phyloP scores from a whole-genome alignment of 2,113 vertebrate species.

The Tragelaphus buxtoni region DNA sequence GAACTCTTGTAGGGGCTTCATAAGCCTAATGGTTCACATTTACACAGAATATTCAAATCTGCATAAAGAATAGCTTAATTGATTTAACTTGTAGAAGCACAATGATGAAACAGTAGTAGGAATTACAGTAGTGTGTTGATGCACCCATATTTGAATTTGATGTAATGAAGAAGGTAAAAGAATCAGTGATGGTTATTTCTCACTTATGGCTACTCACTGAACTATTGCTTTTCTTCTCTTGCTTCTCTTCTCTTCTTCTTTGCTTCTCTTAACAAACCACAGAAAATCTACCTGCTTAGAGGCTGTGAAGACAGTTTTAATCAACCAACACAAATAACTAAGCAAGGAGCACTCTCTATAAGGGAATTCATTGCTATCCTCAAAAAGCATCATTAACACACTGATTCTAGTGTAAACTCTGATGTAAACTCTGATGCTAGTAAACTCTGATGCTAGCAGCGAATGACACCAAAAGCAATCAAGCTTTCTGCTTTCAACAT shows the following conservation, averaged over 20 bases:
- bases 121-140: not conserved
- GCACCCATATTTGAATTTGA: not conserved
- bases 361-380: not conserved
- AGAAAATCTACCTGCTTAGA: not conserved
- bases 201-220: not conserved
- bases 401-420: not conserved
- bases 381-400: not conserved
- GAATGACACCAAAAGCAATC: not conserved
- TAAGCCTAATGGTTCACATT: not conserved
- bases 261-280: not conserved
- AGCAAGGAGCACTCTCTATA: not conserved
- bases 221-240: not conserved
- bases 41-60: not conserved
- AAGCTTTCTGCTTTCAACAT: not conserved
- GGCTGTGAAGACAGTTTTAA: not conserved
- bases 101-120: not conserved
- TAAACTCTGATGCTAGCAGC: not conserved
- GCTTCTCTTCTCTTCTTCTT: not conserved
- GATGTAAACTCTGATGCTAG: not conserved
- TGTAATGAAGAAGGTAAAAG: not conserved
- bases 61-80: not conserved
- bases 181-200: not conserved
- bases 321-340: not conserved
- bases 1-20: not conserved
- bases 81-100: not conserved